Evolutionary conservation across 2,888 invertebrate genomes (phyloP), one percentile per base, ranked within the genome.

Genomic region (Pachymerium ferrugineum): DNA sequence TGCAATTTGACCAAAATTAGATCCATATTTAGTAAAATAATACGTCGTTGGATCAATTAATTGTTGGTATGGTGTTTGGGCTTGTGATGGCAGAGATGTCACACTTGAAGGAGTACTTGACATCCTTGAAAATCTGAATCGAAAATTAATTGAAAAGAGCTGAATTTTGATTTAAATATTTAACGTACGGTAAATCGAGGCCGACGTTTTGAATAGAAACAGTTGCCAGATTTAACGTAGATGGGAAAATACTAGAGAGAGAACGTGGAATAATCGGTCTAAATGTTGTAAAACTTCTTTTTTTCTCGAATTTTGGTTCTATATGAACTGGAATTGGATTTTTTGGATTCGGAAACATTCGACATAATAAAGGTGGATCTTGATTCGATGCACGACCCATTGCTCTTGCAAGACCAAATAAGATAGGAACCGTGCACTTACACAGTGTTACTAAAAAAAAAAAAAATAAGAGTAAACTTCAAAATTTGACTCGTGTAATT

Each of bases 211-310:
- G 74, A n/a, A 76, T 76, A 14, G 74, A 62, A 28, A 70, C 29
- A 1, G 75, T 38, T 70, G 74, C 71, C 8, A 74, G 22, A 35
- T 76, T 75, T 12, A 74, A 54, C 16, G 74, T 73, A n/a, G 77
- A 72, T n/a, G 77, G 78, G 31, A 79, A 77, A 31, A 77, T 79
- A 10, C 78, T 78, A 0, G 95, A 96, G 79, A 97, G 85, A 22
- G 95, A 95, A 33, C 94, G 87, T 0, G 96, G 96, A 80, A 97
- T 93, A 68, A 97, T 96, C 0, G 93, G 90, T 70, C 95, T 86
- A 79, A 84, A 86, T 74, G 80, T 83, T 47, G 83, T 82, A 77
- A 85, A 85, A 72, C 83, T 81, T 68, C 81, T 81, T 76, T 83
- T 82, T 33, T 78, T 78, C 74, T 79, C 29, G n/a, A 76, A 75